Percentiles rank a stretch among this genome's conserved stretches.
These are phyloP conservation scores for Sylvia atricapilla DNA, from an alignment of 2,113 vertebrate genomes.

Conservation along the genomic window DNA sequence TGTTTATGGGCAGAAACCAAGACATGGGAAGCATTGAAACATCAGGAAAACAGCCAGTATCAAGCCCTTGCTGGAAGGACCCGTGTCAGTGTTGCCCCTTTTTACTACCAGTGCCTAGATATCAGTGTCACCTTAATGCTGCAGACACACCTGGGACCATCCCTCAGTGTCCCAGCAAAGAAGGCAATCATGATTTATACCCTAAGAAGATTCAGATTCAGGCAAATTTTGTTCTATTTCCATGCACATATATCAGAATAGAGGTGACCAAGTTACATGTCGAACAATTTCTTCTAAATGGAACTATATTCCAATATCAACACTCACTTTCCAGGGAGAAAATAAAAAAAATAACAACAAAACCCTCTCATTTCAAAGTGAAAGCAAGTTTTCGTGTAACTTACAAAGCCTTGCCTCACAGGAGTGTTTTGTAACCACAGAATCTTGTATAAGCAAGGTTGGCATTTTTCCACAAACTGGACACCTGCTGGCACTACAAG, in stretches of 20 bases:
- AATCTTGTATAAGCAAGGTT: background rate
- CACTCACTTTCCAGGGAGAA: background rate
- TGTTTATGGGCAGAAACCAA: background rate
- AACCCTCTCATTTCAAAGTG: background rate
- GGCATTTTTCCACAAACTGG: background rate
- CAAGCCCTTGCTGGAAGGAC: background rate
- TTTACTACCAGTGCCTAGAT: background rate
- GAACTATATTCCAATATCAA: background rate
- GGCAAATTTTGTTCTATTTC: background rate
- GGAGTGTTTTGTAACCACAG: background rate
- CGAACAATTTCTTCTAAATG: background rate
- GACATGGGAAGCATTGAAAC: background rate
- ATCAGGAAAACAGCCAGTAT: background rate
- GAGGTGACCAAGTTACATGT: background rate
- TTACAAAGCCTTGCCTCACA: background rate
- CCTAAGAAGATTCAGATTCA: background rate
- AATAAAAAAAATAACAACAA: background rate
- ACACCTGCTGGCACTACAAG: background rate
- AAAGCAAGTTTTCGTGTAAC: background rate
- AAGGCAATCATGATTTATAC: background rate
- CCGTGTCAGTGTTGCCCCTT: accelerated
- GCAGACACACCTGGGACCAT: background rate
- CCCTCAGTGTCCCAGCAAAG: background rate
- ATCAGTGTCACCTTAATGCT: background rate
- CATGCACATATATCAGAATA: background rate